Evolutionary conservation across 2,113 vertebrate species (phyloP).

Genomic region (Cinclus cinclus): DNA sequence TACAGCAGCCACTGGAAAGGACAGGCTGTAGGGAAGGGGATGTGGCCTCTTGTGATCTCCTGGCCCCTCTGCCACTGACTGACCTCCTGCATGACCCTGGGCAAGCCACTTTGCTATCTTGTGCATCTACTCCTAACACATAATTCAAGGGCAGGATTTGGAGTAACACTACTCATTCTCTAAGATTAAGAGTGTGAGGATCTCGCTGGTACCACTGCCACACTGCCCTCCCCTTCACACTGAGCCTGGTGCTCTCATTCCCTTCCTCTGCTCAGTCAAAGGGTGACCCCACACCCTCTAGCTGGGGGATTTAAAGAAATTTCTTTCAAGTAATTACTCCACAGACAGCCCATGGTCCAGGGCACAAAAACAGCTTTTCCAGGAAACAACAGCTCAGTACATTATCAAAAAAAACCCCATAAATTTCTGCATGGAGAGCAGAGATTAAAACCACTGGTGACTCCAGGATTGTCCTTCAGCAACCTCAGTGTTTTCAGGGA

Average conservation of each 20-base stretch:
- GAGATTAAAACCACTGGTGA: slow-evolving; percentile 39
- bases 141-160: background rate
- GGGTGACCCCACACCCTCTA: background rate
- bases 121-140: background rate
- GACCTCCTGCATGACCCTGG: background rate
- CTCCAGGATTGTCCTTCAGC: background rate
- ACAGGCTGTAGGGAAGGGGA: background rate
- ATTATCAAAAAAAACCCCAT: background rate
- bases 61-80: fast-evolving
- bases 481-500: background rate
- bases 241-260: background rate
- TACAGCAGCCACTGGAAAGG: background rate
- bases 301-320: background rate
- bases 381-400: slow-evolving; percentile 13
- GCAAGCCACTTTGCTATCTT: background rate
- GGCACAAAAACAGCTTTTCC: background rate
- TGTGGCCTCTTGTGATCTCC: background rate
- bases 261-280: background rate
- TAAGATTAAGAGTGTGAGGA: background rate
- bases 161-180: background rate
- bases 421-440: background rate
- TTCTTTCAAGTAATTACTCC: background rate
- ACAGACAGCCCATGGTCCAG: background rate
- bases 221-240: background rate
- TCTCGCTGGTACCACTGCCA: fast-evolving